These are phyloP conservation scores for Apis mellifera DNA, from an alignment of 1,140 invertebrate species.

Conservation along the genomic window Amel_HAv3.1 CM009935.2:3113501-3114000, in stretches of 20 bases:
- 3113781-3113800: neutral
- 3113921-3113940: neutral
- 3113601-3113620: constrained; percentile 42
- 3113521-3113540: constrained; percentile 70
- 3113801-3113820: neutral
- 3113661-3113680: neutral
- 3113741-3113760: neutral
- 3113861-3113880: neutral
- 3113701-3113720: neutral
- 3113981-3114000: neutral
- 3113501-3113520: constrained; percentile 75
- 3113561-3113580: constrained; percentile 51
- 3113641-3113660: neutral
- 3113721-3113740: neutral
- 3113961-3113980: neutral
- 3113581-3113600: constrained; percentile 74
- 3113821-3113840: neutral
- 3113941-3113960: neutral
- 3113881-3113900: neutral
- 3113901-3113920: neutral
- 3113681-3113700: neutral
- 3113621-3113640: constrained; percentile 29
- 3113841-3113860: neutral
- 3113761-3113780: accelerated
- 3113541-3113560: constrained; percentile 75